These are phyloP conservation scores for Hemibagrus guttatus DNA, from an alignment of 2,797 vertebrate genomes.

Conservation along the genomic window DNA sequence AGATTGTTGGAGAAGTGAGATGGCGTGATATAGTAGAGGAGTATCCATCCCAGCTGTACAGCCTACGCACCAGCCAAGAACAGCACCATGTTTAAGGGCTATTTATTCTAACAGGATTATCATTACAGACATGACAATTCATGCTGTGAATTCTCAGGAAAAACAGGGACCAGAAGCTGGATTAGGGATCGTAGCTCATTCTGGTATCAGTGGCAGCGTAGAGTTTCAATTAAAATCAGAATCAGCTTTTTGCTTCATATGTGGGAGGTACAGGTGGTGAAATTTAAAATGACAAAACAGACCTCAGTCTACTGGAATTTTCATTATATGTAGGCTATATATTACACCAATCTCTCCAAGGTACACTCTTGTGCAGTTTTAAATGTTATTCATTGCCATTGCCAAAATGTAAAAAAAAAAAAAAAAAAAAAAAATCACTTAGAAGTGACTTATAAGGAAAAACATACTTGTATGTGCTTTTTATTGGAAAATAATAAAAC, in stretches of 20 bases:
- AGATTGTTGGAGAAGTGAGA: slow-evolving; percentile 65
- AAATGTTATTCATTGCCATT: not conserved
- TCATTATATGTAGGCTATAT: slow-evolving; percentile 11
- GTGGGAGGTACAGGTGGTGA: slow-evolving; percentile 33
- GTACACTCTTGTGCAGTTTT: not conserved
- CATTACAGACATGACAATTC: slow-evolving; percentile 61
- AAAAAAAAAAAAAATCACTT: too few relatives aligned
- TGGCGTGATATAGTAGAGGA: slow-evolving; percentile 65
- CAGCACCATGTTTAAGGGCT: slow-evolving; percentile 70
- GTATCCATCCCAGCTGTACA: slow-evolving; percentile 57
- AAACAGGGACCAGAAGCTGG: slow-evolving; percentile 49
- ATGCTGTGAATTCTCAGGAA: slow-evolving; percentile 54
- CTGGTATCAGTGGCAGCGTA: slow-evolving; percentile 61
- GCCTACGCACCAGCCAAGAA: slow-evolving; percentile 69
- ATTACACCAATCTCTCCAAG: not conserved
- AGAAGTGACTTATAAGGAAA: not conserved
- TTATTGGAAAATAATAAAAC: not conserved
- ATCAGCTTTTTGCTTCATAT: slow-evolving; percentile 45
- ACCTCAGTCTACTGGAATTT: slow-evolving; percentile 1
- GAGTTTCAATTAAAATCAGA: slow-evolving; percentile 56
- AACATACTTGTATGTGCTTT: not conserved
- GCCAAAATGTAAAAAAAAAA: too few relatives aligned
- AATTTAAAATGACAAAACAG: slow-evolving; percentile 1
- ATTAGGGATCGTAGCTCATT: slow-evolving; percentile 60
- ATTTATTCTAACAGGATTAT: slow-evolving; percentile 68